Percentiles rank a stretch among this genome's conserved stretches.
Conservation (phyloP, 1,140 invertebrate species). For the Carposina sasakii region DNA sequence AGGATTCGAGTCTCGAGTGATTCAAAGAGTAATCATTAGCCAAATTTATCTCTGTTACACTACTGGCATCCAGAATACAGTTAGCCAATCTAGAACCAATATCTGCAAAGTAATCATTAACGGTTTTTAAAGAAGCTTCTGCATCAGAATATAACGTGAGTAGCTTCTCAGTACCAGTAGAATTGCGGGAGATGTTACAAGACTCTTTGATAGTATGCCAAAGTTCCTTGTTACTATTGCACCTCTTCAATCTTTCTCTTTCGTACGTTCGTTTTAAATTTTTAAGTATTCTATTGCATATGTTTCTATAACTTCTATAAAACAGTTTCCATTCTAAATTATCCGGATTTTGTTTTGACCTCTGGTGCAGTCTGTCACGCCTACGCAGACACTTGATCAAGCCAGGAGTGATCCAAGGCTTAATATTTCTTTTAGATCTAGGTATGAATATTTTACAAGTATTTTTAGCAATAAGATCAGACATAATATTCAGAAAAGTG, state of each 20-base stretch:
- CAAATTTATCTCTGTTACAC: too few relatives aligned
- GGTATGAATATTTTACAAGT: neutral
- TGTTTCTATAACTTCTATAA: conserved; percentile 22
- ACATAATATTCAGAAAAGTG: neutral
- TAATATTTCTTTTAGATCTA: neutral
- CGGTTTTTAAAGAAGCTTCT: too few relatives aligned
- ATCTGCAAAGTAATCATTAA: too few relatives aligned
- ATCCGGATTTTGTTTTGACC: conserved; percentile 14
- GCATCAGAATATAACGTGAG: too few relatives aligned
- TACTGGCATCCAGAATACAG: too few relatives aligned
- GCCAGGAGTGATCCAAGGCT: conserved; percentile 20
- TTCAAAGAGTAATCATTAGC: too few relatives aligned
- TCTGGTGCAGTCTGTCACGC: conserved; percentile 18
- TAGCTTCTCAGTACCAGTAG: too few relatives aligned
- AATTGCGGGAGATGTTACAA: too few relatives aligned
- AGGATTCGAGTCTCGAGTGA: too few relatives aligned
- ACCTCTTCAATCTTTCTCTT: conserved; percentile 4
- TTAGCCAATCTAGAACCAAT: too few relatives aligned
- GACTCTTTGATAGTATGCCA: conserved; percentile 22
- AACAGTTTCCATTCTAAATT: conserved; percentile 10
- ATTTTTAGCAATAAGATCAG: neutral
- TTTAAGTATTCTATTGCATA: conserved; percentile 15
- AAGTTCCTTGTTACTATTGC: conserved; percentile 15
- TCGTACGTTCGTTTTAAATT: conserved; percentile 3
- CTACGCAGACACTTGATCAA: conserved; percentile 18